A percentile compares a stretch with the other conserved stretches of the same genome.
Evolutionary conservation across 2,888 invertebrate genomes (phyloP).

Genomic region (Cinara cedri): DNA sequence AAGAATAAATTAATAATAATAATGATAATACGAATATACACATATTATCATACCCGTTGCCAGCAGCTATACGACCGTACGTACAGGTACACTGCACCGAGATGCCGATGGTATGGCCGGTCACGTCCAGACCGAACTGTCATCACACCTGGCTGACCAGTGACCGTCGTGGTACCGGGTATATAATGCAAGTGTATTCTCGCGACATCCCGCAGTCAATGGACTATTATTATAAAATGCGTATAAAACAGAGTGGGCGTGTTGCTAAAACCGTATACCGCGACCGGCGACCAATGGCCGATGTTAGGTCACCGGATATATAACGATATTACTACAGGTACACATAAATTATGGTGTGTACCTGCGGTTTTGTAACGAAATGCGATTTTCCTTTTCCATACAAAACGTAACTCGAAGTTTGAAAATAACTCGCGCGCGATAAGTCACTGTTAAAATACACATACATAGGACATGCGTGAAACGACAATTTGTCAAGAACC

Average conservation of each 20-base stretch:
- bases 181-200: not conserved
- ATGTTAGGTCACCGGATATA: not conserved
- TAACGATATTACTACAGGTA: not conserved
- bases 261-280: constrained; percentile 20
- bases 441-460: no score
- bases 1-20: not conserved
- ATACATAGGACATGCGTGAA: no score
- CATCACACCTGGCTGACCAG: constrained; percentile 46
- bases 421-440: no score
- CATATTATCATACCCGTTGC: no score
- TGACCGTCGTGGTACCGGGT: constrained; percentile 2
- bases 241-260: constrained; percentile 19
- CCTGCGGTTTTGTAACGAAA: not conserved
- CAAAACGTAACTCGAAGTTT: no score
- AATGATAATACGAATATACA: not conserved
- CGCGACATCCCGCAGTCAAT: constrained; percentile 35
- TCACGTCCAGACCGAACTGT: constrained; percentile 44
- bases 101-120: constrained; percentile 37
- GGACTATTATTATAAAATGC: constrained; percentile 28
- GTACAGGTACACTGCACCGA: no score
- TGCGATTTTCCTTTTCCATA: not conserved
- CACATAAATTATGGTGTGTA: not conserved
- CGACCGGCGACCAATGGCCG: not conserved
- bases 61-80: no score
- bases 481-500: no score